These are phyloP conservation scores for Amphibalanus amphitrite DNA, from an alignment of 1,140 invertebrate genomes.

Conservation along the genomic window DNA sequence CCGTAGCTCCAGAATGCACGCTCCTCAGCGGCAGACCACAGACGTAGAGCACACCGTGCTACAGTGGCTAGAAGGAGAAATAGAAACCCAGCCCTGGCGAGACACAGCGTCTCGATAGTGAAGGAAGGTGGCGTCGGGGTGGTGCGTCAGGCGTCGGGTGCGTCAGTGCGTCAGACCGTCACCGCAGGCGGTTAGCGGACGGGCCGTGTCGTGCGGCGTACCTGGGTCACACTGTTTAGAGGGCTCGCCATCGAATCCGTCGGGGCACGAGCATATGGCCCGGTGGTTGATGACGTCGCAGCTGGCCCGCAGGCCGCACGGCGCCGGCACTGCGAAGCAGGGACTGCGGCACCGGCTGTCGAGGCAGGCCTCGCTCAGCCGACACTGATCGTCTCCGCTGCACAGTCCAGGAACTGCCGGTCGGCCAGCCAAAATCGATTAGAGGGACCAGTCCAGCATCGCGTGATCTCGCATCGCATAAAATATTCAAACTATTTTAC, in stretches of 20 bases:
- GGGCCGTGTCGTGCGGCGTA: constrained; percentile 8
- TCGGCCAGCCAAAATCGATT: constrained; percentile 8
- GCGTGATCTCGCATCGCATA: too few relatives aligned
- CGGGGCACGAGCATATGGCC: constrained; percentile 58
- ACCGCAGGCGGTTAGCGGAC: background rate
- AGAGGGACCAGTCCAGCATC: too few relatives aligned
- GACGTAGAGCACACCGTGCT: too few relatives aligned
- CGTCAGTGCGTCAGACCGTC: background rate
- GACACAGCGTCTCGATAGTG: background rate
- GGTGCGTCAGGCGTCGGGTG: constrained; percentile 7
- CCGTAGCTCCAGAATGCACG: background rate
- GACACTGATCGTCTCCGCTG: constrained; percentile 20
- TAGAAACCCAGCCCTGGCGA: too few relatives aligned
- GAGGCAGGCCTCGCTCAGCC: constrained; percentile 23
- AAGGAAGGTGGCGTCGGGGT: constrained; percentile 9
- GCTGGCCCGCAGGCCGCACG: constrained; percentile 19
- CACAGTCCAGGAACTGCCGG: constrained; percentile 20
- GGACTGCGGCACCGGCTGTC: constrained; percentile 25
- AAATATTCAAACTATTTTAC: too few relatives aligned
- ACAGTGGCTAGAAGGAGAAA: too few relatives aligned
- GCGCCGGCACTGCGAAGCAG: constrained; percentile 31
- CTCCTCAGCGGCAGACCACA: background rate
- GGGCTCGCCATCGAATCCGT: constrained; percentile 57
- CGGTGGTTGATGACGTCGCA: constrained; percentile 37
- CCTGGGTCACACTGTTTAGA: constrained; percentile 38